Base-by-base conservation (phyloP, 2,888 invertebrate genomes). In the Andrena camellia region DNA sequence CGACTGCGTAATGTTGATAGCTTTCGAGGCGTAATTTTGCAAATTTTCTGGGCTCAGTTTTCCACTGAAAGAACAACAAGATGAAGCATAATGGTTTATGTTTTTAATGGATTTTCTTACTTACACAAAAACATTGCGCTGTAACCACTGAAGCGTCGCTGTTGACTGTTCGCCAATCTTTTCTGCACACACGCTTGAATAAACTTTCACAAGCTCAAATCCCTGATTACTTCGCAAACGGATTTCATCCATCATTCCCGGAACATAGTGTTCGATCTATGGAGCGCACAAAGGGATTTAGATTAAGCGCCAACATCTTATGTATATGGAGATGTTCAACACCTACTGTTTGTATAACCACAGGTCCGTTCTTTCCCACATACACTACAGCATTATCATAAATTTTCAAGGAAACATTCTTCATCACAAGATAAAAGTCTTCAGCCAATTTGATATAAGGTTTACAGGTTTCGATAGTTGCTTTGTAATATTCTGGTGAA, bases 71-170 rank as follows among this genome's bases (percentile, higher is more conserved):
- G 2, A 67, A 64, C 8, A 50, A 35, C 8, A 48, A 33, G 6
- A 71, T 31, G 7, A 50, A 29, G 3, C 1, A 23, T 33, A 52
- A 26, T 3, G 20, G 1, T 23, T 74, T 42, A 42, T 1, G 3
- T 1, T 4, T 4, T 42, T 17, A 1, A 42, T 0, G 5, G 17
- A 64, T n/a, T n/a, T 62, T 23, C 0, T 60, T 91, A 96, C 97
- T 97, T 95, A 97, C 97, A 97, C 95, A 94, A 97, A 97, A 76
- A 97, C 96, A 95, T 97, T 97, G 72, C 96, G 96, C 92, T 95
- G 96, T 91, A 97, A 94, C 94, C 97, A 97, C 82, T 96, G 95
- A 10, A 91, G 81, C 52, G 87, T 89, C 52, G 83, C 83, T 42
- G 78, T 80, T 5, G 92, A 92, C 75, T 90, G 86, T 83, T 92